Percentiles rank a stretch among this genome's conserved stretches.
Conservation (phyloP, 2,888 invertebrate species). For the Leptogaster cylindrica region DNA sequence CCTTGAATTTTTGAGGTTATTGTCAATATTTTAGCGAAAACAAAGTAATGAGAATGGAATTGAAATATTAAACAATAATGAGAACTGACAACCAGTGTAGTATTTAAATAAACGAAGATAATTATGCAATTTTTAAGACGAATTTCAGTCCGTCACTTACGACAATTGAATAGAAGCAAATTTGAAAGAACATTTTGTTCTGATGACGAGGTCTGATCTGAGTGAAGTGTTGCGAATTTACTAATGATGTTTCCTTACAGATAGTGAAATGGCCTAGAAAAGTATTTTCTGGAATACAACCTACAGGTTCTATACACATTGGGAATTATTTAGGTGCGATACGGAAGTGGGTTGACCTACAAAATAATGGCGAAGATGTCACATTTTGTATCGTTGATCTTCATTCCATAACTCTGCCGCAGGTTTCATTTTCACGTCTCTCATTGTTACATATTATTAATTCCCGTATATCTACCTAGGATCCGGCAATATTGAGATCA, state of each 20-base stretch:
- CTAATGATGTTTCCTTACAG: slow-evolving; percentile 32
- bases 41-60: too few relatives aligned
- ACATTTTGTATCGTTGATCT: slow-evolving; percentile 89
- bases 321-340: slow-evolving; percentile 98
- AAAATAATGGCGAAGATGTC: slow-evolving; percentile 73
- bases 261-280: slow-evolving; percentile 64
- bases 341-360: slow-evolving; percentile 82
- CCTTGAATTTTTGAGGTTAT: too few relatives aligned
- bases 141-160: background rate
- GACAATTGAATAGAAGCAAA: background rate
- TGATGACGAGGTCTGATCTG: slow-evolving; percentile 35
- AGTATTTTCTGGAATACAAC: slow-evolving; percentile 94
- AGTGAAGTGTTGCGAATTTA: background rate
- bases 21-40: too few relatives aligned
- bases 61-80: too few relatives aligned
- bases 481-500: slow-evolving; percentile 67
- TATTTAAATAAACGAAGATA: background rate
- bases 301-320: slow-evolving; percentile 91
- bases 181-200: slow-evolving; percentile 18
- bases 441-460: background rate
- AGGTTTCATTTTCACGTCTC: slow-evolving; percentile 63
- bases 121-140: slow-evolving; percentile 17
- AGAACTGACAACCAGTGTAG: background rate
- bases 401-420: slow-evolving; percentile 87
- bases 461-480: slow-evolving; percentile 58